Evolutionary conservation across 2,113 vertebrate genomes (phyloP).

Genomic region (Orycteropus afer): DNA sequence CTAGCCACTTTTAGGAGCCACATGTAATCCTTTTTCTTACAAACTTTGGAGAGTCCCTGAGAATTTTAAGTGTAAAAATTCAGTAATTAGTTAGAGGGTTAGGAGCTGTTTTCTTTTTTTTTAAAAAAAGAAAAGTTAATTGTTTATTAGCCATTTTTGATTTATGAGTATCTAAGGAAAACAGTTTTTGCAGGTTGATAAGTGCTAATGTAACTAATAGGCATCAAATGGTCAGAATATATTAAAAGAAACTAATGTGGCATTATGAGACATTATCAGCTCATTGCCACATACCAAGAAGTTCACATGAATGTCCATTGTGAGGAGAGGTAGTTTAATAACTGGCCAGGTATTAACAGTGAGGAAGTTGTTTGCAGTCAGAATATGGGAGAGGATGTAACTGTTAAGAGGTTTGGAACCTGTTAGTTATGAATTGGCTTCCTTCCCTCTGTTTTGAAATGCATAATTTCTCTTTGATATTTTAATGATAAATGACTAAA

Average conservation of each 20-base stretch:
- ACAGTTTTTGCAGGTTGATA: neutral
- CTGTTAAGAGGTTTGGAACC: neutral
- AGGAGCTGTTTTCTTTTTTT: neutral
- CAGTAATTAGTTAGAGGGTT: neutral
- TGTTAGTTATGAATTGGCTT: neutral
- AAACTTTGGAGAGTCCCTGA: neutral
- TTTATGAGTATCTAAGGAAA: neutral
- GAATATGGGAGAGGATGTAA: neutral
- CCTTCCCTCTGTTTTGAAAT: conserved; percentile 15
- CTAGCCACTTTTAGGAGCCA: neutral
- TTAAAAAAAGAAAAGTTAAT: neutral
- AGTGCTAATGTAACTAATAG: neutral
- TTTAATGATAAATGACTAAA: neutral
- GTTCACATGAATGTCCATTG: accelerated
- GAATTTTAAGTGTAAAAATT: neutral
- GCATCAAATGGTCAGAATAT: neutral
- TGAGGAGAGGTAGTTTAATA: neutral
- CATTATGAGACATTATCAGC: neutral
- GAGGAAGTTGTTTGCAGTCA: too few relatives aligned
- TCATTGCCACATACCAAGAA: neutral
- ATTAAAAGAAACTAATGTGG: neutral
- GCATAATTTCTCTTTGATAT: neutral
- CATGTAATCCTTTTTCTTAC: neutral
- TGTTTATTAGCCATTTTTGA: neutral
- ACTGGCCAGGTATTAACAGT: neutral